Percentiles rank a stretch among this genome's conserved stretches.
Conservation (phyloP, 2,888 invertebrate genomes). For the Fissipunctia ypsillon region DNA sequence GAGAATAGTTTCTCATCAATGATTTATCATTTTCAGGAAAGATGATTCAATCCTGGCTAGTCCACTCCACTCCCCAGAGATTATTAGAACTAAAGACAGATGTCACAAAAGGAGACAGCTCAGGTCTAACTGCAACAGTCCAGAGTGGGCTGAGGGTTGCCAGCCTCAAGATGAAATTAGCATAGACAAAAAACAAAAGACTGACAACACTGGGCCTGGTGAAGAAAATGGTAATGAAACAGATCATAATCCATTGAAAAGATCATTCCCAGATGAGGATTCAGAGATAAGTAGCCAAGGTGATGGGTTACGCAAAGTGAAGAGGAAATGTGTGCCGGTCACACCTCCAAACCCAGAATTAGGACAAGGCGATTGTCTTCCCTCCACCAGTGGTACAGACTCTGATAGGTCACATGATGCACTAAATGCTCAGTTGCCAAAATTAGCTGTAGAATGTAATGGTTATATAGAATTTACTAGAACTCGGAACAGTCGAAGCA, state of each 20-base stretch:
- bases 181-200: slow-evolving; percentile 73
- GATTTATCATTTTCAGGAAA: slow-evolving; percentile 76
- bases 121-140: slow-evolving; percentile 79
- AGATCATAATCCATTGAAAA: slow-evolving; percentile 70
- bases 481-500: slow-evolving; percentile 79
- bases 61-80: slow-evolving; percentile 81
- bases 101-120: slow-evolving; percentile 77
- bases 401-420: slow-evolving; percentile 82
- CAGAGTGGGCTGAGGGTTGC: slow-evolving; percentile 86
- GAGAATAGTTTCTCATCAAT: slow-evolving; percentile 27
- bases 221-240: slow-evolving; percentile 52
- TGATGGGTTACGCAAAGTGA: slow-evolving; percentile 76
- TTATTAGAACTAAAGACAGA: slow-evolving; percentile 70
- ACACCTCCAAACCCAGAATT: slow-evolving; percentile 85
- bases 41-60: slow-evolving; percentile 75
- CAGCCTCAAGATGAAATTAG: slow-evolving; percentile 74
- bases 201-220: slow-evolving; percentile 52
- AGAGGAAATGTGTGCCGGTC: slow-evolving; percentile 78
- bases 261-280: slow-evolving; percentile 71
- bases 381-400: slow-evolving; percentile 85
- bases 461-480: slow-evolving; percentile 86
- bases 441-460: slow-evolving; percentile 85
- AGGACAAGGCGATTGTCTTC: slow-evolving; percentile 87
- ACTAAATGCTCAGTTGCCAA: slow-evolving; percentile 85
- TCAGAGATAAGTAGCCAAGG: slow-evolving; percentile 79